A percentile compares a stretch with the other conserved stretches of the same genome.
Conservation (phyloP, 1,140 invertebrate species). For the Atta texana region DNA sequence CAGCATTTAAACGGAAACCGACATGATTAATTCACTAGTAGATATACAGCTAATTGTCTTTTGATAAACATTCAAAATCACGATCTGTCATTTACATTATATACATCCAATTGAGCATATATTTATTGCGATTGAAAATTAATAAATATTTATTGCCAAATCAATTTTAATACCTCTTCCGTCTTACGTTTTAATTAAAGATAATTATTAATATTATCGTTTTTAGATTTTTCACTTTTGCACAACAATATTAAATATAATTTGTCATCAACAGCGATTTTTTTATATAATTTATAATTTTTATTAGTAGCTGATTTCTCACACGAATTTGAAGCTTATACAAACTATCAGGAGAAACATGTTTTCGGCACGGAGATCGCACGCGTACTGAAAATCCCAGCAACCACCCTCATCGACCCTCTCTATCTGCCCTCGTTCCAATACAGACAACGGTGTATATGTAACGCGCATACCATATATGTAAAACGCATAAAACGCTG, state of each 20-base stretch:
- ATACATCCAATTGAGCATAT: background rate
- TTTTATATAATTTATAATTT: conserved; percentile 28
- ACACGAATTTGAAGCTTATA: conserved; percentile 11
- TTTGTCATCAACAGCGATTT: background rate
- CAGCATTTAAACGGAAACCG: conserved; percentile 4
- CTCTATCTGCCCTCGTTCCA: conserved; percentile 59
- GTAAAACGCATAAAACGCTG: background rate
- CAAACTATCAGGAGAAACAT: conserved; percentile 52
- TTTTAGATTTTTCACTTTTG: conserved; percentile 19
- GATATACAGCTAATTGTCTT: conserved; percentile 23
- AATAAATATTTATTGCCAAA: background rate
- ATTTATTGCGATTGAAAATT: background rate
- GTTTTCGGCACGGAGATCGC: conserved; percentile 79
- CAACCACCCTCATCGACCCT: conserved; percentile 76
- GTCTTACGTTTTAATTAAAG: background rate
- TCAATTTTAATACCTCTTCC: background rate
- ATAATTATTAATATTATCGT: background rate
- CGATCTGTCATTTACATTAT: background rate
- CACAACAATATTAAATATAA: background rate
- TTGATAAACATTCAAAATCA: conserved; percentile 17
- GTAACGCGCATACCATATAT: conserved; percentile 1
- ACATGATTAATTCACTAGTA: conserved; percentile 46
- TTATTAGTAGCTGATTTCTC: background rate
- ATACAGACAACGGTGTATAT: conserved; percentile 55
- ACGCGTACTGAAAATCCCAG: conserved; percentile 80